Evolutionary conservation across 2,113 vertebrate genomes (phyloP).

Genomic region (Butorides virescens): DNA sequence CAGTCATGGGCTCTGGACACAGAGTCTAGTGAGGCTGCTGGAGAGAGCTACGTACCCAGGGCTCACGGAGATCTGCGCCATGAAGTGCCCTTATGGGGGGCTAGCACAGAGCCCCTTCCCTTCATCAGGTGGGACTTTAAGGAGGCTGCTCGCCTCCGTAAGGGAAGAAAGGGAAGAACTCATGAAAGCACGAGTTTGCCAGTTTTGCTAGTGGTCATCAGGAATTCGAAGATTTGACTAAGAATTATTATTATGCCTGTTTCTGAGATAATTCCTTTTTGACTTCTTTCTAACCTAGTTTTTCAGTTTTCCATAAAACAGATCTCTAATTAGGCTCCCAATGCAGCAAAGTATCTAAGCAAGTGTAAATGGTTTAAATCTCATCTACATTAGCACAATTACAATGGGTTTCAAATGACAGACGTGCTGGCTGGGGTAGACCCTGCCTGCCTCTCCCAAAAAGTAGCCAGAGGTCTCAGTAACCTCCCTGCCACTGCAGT

Average conservation of each 20-base stretch:
- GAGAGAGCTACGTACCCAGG: neutral
- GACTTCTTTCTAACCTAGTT: neutral
- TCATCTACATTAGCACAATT: neutral
- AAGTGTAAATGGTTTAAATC: neutral
- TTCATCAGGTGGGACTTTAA: neutral
- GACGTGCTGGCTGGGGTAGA: neutral
- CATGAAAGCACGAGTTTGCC: neutral
- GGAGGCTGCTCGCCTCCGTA: neutral
- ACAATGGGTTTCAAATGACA: neutral
- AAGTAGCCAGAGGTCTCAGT: neutral
- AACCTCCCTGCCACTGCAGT: neutral
- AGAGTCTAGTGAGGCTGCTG: neutral
- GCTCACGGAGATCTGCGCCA: neutral
- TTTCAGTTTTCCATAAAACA: neutral
- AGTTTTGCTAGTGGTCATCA: neutral
- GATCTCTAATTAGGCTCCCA: neutral
- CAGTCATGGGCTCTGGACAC: neutral
- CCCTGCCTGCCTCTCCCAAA: neutral
- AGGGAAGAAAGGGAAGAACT: neutral
- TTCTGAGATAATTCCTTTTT: neutral
- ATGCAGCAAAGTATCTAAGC: neutral
- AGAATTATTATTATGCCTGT: rapidly evolving
- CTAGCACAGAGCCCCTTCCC: neutral
- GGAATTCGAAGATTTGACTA: neutral
- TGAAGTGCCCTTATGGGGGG: neutral